Percentiles rank a stretch among this genome's conserved stretches.
These are phyloP conservation scores for Catalaphyllia jardinei DNA, from an alignment of 64 coral and sea anemone species.

Conservation along the genomic window DNA sequence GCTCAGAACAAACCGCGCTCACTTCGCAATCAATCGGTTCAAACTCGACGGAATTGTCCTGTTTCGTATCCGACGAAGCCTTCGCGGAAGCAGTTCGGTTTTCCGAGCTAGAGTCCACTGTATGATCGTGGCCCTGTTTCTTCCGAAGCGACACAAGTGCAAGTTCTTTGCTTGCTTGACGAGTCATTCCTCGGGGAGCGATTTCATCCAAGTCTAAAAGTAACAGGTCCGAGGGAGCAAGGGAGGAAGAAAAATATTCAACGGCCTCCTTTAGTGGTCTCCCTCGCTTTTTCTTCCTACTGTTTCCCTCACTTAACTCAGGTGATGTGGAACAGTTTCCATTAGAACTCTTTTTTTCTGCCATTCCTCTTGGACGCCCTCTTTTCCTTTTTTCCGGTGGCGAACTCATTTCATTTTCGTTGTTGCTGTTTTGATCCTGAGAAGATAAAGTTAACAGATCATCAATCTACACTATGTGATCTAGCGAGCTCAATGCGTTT, in stretches of 20 bases:
- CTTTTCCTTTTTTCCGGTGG: neutral
- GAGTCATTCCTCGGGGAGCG: slow-evolving; percentile 51
- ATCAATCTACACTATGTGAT: neutral
- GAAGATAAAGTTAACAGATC: neutral
- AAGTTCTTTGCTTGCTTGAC: slow-evolving; percentile 67
- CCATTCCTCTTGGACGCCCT: slow-evolving; percentile 13
- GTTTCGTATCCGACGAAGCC: neutral
- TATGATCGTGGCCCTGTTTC: neutral
- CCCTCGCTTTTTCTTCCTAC: neutral
- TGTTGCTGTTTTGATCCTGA: slow-evolving; percentile 5
- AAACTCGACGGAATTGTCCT: neutral
- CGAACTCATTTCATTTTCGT: neutral
- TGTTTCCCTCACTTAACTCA: neutral
- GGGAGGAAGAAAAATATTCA: neutral
- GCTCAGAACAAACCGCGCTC: neutral
- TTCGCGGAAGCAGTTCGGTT: neutral
- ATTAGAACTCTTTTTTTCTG: neutral
- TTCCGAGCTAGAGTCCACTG: neutral
- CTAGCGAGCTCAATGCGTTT: neutral
- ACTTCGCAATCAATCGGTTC: neutral
- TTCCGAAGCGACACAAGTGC: slow-evolving; percentile 37
- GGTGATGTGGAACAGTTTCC: neutral
- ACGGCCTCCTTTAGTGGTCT: neutral
- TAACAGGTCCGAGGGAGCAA: neutral
- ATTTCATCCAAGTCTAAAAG: slow-evolving; percentile 14